Conservation (phyloP, 2,113 vertebrate species). For the Glaucomys volans region DNA sequence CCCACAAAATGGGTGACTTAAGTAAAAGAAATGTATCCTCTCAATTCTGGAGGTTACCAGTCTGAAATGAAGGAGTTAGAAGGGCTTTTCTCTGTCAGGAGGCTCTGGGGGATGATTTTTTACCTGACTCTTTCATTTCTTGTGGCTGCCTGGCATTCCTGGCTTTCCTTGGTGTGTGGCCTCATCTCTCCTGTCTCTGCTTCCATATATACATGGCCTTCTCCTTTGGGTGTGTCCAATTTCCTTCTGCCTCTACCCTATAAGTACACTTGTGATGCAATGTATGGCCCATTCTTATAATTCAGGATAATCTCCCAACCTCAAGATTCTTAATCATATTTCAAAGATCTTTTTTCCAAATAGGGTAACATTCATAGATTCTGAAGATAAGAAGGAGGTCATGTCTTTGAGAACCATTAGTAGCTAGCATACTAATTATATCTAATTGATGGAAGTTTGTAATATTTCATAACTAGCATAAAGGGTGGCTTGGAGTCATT, state of each 20-base stretch:
- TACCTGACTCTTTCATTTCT: neutral
- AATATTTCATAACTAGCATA: neutral
- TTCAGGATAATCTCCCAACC: neutral
- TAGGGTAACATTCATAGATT: neutral
- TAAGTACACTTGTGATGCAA: neutral
- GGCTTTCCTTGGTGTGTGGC: neutral
- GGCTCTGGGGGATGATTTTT: neutral
- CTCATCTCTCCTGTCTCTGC: neutral
- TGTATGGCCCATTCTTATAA: neutral
- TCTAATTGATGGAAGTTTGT: neutral
- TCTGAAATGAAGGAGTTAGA: neutral
- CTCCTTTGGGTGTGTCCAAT: neutral
- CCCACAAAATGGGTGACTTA: neutral
- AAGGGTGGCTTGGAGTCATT: neutral
- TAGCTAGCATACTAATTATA: neutral
- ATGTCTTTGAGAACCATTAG: neutral
- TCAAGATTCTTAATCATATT: neutral
- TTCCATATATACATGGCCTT: neutral
- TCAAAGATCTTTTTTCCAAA: neutral
- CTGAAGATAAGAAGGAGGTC: neutral
- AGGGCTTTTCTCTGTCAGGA: neutral
- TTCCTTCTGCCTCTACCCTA: neutral
- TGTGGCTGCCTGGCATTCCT: neutral
- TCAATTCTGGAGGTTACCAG: neutral
- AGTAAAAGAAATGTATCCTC: neutral